Base-by-base conservation (phyloP, 2,113 vertebrate species). In the Limanda limanda region DNA sequence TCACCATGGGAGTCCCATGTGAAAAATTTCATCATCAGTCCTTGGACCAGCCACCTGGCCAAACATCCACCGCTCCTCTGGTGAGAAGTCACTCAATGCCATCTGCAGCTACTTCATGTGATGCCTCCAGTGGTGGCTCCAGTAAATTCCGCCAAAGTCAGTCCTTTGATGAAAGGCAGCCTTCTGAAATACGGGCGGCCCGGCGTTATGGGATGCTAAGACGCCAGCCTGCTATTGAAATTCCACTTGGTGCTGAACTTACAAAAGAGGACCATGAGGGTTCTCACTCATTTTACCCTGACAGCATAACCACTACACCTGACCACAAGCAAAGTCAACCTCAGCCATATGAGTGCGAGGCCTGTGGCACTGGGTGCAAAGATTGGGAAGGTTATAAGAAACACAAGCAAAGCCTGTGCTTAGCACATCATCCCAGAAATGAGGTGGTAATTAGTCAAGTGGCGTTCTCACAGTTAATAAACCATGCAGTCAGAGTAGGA, bases 81-180 rank as follows among this genome's bases (percentile, higher is more conserved):
- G 91, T 97, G 89, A 95, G 97, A 94, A 99, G 97, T 94, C 97
- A 97, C 78, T 99, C 98, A 72, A 96, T 98, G 95, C 97, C 98
- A 91, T 96, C 97, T 71, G 94, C 95, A 74, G 91, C 95, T 71
- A 95, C 94, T 90, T 94, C 95, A 75, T 91, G 93, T 75, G 93
- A 96, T 70, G 89, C 94, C 84, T 93, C 96, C 86, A 85, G 93
- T 84, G 90, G 93, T 48, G 92, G 92, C 74, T 87, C 94, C 12
- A 92, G 92, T 54, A 92, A 94, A 79, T 96, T 97, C 85, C 93
- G 96, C 78, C 94, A 95, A 69, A 97, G 96, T 92, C 97, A 98
- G 78, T 99, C 97, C 25, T 98, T 99, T 54, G 98, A 99, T 14
- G 97, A 98, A 90, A 95, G 93, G 56, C 94, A 95, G 65, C 92